Percentiles rank a stretch among this genome's conserved stretches.
Conservation (phyloP, 1,140 invertebrate species). For the Hypsibius dujardini region DNA sequence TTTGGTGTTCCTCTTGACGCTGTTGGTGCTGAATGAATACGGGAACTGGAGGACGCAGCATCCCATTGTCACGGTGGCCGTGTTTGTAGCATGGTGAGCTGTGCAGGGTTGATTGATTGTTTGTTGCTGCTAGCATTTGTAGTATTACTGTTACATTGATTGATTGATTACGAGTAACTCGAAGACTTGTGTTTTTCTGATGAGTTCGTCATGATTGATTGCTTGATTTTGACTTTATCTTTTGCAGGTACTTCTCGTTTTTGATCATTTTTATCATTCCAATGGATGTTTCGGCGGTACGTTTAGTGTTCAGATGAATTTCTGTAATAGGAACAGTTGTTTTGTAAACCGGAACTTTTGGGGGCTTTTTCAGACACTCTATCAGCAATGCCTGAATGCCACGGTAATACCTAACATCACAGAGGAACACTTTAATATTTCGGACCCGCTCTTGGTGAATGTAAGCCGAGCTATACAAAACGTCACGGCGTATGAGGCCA, state of each 20-base stretch:
- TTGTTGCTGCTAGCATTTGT: too few species aligned
- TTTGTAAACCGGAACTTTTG: too few species aligned
- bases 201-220: too few species aligned
- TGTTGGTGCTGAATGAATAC: slow-evolving; percentile 71
- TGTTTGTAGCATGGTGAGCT: slow-evolving; percentile 90
- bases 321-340: too few species aligned
- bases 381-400: slow-evolving; percentile 38
- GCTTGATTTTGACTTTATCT: too few species aligned
- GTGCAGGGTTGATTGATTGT: too few species aligned
- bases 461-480: too few species aligned
- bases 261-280: slow-evolving; percentile 92
- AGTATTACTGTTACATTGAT: too few species aligned
- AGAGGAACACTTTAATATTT: neutral
- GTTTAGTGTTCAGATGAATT: too few species aligned
- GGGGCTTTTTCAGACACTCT: slow-evolving; percentile 36
- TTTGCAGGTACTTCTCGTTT: slow-evolving; percentile 96
- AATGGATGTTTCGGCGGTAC: slow-evolving; percentile 84
- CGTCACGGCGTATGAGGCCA: neutral
- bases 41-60: slow-evolving; percentile 85
- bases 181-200: too few species aligned
- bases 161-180: too few species aligned
- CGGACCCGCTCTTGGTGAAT: neutral
- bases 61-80: slow-evolving; percentile 72
- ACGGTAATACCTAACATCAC: slow-evolving; percentile 23
- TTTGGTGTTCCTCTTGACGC: slow-evolving; percentile 56